Percentiles rank a stretch among this genome's conserved stretches.
phyloP scores from a whole-genome alignment of 2,797 vertebrate genomes.

The Octomys mimax region DNA sequence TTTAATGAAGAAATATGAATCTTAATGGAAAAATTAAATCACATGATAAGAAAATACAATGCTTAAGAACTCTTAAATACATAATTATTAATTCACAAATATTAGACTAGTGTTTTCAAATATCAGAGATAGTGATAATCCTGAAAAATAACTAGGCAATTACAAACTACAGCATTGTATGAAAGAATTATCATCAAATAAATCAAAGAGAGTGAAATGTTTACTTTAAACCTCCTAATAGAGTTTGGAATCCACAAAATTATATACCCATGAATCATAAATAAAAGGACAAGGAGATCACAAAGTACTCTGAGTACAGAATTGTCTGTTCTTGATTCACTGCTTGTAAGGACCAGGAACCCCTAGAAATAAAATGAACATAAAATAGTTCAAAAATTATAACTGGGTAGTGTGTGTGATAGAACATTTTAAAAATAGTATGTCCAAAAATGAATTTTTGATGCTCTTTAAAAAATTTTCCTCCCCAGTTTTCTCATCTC shows the following conservation, averaged over 20 bases:
- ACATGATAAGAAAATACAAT: slow-evolving; percentile 39
- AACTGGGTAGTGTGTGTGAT: not conserved
- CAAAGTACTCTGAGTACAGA: slow-evolving; percentile 48
- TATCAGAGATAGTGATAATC: not conserved
- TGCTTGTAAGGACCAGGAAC: slow-evolving; percentile 30
- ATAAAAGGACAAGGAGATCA: slow-evolving; percentile 55
- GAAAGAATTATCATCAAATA: slow-evolving; percentile 21
- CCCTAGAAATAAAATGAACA: slow-evolving; percentile 33
- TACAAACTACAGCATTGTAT: not conserved
- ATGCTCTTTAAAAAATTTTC: not conserved
- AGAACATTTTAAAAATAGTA: slow-evolving; percentile 35
- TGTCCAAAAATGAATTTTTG: not conserved
- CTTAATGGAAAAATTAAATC: slow-evolving; percentile 32
- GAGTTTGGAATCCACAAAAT: slow-evolving; percentile 53
- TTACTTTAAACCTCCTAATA: not conserved
- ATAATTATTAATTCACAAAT: slow-evolving; percentile 59
- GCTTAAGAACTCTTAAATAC: not conserved
- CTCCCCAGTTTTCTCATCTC: not conserved
- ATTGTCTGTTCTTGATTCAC: slow-evolving; percentile 70
- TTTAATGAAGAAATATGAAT: slow-evolving; percentile 37
- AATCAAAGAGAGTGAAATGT: not conserved
- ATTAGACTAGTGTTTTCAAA: slow-evolving; percentile 37
- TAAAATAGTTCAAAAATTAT: not conserved
- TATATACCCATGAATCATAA: slow-evolving; percentile 43
- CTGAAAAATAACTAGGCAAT: not conserved